Evolutionary conservation across 2,797 vertebrate species (phyloP), one percentile per base, ranked within the genome.

Genomic region (Sebastes itinus): DNA sequence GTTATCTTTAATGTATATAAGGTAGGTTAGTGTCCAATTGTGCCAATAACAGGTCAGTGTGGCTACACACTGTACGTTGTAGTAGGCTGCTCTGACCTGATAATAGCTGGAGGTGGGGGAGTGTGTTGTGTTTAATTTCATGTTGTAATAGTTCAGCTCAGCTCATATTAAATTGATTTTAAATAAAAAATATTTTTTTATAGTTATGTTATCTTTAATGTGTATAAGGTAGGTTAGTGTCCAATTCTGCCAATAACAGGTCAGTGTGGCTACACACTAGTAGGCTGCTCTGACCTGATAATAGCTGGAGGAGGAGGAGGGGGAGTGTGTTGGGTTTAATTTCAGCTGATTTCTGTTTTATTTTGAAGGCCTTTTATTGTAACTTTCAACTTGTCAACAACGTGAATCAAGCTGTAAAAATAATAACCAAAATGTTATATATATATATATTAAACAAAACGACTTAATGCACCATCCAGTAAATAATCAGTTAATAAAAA

Each of bases 211-310:
- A 70, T n/a, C 46, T 49, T 49, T 49, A 58, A 67, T 72, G 55
- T 80, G 49, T 56, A 38, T 72, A 16, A 75, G 68, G 33, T 71
- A 30, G 65, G 42, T 84, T 70, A 82, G 60, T 73, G 22, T 46
- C n/a, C 68, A 69, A 61, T 42, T 75, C 38, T 82, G 56, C 49
- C 27, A 62, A 30, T 70, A 30, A 2, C 13, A 4, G 95, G 95
- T 95, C 95, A 95, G 92, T 90, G 94, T 89, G 88, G 92, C 88
- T 92, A 68, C 89, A 42, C 88, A 75, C 89, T 89, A 85, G 87
- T 70, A 77, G 88, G 87, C 88, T 89, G 88, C 75, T 89, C 85
- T 90, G 89, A 92, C 92, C 89, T 89, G 89, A 85, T 81, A 81
- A 83, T 58, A 55, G 83, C 81, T 20, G 55, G 18, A 28, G 35